Conservation (phyloP, 53 echinoderm and acorn worm genomes). For the Holothuria leucospilota region DNA sequence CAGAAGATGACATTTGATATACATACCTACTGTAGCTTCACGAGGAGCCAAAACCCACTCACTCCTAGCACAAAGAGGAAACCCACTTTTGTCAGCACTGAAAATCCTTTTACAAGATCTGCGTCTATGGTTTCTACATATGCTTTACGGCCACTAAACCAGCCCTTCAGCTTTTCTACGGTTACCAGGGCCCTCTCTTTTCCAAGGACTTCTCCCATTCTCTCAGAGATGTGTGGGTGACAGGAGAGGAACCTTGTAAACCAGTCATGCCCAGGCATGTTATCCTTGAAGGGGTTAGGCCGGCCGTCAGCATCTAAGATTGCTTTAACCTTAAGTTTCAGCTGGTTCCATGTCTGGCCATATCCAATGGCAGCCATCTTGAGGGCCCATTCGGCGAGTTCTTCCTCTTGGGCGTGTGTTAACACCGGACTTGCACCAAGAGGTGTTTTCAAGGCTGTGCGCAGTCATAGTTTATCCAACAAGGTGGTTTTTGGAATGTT, state of each 20-base stretch:
- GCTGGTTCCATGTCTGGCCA: slow-evolving; percentile 15
- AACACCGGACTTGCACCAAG: slow-evolving; percentile 34
- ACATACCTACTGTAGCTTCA: too few species aligned
- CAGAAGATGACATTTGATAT: not conserved
- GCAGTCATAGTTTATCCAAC: slow-evolving; percentile 7
- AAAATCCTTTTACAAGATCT: not conserved
- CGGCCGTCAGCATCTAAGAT: slow-evolving; percentile 55
- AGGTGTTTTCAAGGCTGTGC: slow-evolving; percentile 15
- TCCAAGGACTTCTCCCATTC: slow-evolving; percentile 28
- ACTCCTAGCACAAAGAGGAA: not conserved
- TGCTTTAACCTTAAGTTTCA: slow-evolving; percentile 24
- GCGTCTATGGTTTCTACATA: not conserved
- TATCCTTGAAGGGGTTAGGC: slow-evolving; percentile 43
- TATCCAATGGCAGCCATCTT: slow-evolving; percentile 36
- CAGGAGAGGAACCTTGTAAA: slow-evolving; percentile 19
- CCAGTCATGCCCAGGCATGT: slow-evolving; percentile 51
- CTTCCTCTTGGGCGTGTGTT: not conserved
- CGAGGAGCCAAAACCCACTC: too few species aligned
- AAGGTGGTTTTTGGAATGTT: not conserved
- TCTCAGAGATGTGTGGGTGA: slow-evolving; percentile 27
- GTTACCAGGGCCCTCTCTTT: slow-evolving; percentile 50
- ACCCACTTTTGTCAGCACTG: not conserved
- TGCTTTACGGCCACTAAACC: not conserved
- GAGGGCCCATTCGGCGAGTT: slow-evolving; percentile 34
- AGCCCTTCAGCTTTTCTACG: slow-evolving; percentile 8